Conservation (phyloP, 2,113 vertebrate species). For the Chaetops frenatus region DNA sequence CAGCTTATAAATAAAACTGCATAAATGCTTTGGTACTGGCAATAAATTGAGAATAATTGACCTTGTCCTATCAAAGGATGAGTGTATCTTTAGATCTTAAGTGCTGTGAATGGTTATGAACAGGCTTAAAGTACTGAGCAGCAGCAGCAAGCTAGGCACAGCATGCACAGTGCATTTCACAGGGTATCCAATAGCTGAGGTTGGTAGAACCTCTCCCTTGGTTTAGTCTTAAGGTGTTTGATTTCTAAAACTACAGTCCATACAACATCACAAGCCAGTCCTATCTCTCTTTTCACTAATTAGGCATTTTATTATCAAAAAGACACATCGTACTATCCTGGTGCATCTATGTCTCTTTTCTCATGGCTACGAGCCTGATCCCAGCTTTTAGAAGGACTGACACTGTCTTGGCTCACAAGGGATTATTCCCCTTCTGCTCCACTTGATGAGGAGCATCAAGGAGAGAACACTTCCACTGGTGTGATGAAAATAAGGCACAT, state of each 20-base stretch:
- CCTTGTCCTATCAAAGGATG: conserved; percentile 68
- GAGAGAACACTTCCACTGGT: not conserved
- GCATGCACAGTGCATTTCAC: conserved; percentile 12
- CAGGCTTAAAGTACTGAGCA: conserved; percentile 37
- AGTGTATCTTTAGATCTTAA: conserved; percentile 62
- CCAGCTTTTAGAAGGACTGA: conserved; percentile 4
- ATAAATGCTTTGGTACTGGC: conserved; percentile 41
- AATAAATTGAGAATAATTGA: conserved; percentile 71
- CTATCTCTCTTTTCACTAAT: conserved; percentile 26
- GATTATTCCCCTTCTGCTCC: not conserved
- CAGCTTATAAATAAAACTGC: conserved; percentile 60
- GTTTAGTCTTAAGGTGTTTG: not conserved
- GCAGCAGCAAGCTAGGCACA: conserved; percentile 6
- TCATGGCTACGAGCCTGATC: not conserved
- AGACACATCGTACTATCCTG: not conserved
- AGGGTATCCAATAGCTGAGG: not conserved
- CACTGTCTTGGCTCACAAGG: not conserved
- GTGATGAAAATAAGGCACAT: not conserved
- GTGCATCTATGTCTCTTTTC: not conserved
- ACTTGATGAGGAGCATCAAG: not conserved
- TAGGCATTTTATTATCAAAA: conserved; percentile 46
- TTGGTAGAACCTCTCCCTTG: not conserved
- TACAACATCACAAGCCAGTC: not conserved
- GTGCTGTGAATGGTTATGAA: conserved; percentile 31
- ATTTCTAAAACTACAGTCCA: conserved; percentile 29